A percentile compares a stretch with the other conserved stretches of the same genome.
phyloP scores from a whole-genome alignment of 2,113 vertebrate species.

The Caranx ignobilis region DNA sequence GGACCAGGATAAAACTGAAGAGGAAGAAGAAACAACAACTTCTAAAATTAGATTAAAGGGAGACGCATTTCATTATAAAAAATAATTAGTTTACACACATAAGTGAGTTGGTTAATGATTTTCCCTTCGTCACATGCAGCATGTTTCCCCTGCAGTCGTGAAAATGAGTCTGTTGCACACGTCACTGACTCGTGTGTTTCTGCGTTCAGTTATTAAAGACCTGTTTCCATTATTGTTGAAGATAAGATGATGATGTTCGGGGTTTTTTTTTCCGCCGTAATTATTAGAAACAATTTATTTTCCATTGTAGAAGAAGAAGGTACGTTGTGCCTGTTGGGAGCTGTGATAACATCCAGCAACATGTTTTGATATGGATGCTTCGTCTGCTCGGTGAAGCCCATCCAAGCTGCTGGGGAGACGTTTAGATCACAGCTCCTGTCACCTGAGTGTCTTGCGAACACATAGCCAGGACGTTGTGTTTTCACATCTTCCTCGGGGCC shows the following conservation, averaged over 20 bases:
- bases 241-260: neutral
- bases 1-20: neutral
- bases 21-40: neutral
- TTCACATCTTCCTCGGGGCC: no score
- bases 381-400: no score
- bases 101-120: no score
- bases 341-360: no score
- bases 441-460: no score
- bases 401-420: no score
- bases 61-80: neutral
- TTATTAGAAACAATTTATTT: neutral
- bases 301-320: neutral
- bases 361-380: no score
- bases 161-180: neutral
- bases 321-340: no score
- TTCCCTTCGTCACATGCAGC: neutral
- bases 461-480: no score
- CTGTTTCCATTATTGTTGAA: neutral
- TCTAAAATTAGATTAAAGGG: neutral
- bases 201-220: neutral
- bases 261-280: neutral
- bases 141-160: neutral
- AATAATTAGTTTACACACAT: no score
- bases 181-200: neutral
- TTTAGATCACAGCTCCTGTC: no score